phyloP scores from a whole-genome alignment of 2,888 invertebrate species.

The Drosophila subquinaria region DNA sequence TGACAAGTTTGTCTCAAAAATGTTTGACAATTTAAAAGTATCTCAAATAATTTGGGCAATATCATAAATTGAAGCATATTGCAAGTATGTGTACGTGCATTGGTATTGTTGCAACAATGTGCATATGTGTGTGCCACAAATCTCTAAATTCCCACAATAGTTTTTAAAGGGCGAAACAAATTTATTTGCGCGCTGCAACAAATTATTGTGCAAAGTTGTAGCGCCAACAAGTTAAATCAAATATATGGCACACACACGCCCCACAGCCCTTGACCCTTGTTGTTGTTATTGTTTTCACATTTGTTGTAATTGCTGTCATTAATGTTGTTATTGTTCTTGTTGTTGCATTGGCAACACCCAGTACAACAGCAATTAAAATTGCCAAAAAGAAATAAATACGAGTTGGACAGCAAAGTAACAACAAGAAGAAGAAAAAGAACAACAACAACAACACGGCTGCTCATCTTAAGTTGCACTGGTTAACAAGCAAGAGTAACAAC shows the following conservation, averaged over 20 bases:
- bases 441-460: conserved; percentile 42
- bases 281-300: conserved; percentile 28
- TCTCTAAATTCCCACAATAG: conserved; percentile 79
- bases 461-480: conserved; percentile 73
- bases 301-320: conserved; percentile 52
- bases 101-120: conserved; percentile 48
- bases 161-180: conserved; percentile 74
- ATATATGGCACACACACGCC: conserved; percentile 69
- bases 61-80: conserved; percentile 50
- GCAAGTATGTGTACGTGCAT: conserved; percentile 13
- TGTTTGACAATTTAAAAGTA: conserved; percentile 11
- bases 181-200: conserved; percentile 72
- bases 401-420: conserved; percentile 31
- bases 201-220: conserved; percentile 60
- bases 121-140: conserved; percentile 57
- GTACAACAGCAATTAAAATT: conserved; percentile 79
- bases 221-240: conserved; percentile 80
- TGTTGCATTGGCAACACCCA: conserved; percentile 57
- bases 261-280: conserved; percentile 14
- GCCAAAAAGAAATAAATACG: conserved; percentile 68
- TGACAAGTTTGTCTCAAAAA: neutral
- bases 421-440: conserved; percentile 11
- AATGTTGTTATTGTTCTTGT: conserved; percentile 37
- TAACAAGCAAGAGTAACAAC: conserved; percentile 43
- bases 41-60: conserved; percentile 17